phyloP scores from a whole-genome alignment of 1,140 invertebrate species.

The Physella acuta region DNA sequence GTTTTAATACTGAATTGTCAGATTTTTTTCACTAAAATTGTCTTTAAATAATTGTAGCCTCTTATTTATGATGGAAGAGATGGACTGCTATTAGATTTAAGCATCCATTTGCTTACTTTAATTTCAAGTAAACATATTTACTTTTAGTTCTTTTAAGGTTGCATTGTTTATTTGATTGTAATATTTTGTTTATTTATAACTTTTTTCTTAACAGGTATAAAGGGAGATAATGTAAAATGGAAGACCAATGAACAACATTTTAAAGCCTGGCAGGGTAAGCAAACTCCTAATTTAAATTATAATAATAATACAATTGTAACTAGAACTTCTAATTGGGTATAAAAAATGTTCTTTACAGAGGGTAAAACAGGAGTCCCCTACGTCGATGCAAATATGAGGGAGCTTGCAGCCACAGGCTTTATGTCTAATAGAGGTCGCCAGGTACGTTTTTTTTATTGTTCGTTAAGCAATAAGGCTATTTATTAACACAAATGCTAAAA shows the following conservation, averaged over 20 bases:
- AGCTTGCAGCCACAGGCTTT: conserved; percentile 59
- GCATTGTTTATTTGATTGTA: no score
- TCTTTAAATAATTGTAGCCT: no score
- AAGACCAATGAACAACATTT: conserved; percentile 7
- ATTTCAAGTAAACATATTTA: no score
- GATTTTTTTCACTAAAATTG: no score
- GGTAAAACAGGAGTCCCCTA: conserved; percentile 61
- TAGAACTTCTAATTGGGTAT: background rate
- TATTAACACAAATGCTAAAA: background rate
- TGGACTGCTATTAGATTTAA: no score
- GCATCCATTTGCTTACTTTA: no score
- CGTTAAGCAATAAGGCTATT: background rate
- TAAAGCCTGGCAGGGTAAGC: conserved; percentile 21
- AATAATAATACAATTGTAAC: background rate
- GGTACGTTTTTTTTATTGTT: background rate
- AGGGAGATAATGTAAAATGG: conserved; percentile 11
- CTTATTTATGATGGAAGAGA: no score
- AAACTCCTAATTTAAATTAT: background rate
- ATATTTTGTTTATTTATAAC: no score
- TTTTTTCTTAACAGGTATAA: conserved; percentile 11
- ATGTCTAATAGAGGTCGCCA: conserved; percentile 61
- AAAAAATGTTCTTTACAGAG: conserved; percentile 36
- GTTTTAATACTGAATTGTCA: no score
- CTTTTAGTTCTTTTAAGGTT: no score
- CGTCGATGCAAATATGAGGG: conserved; percentile 63